A percentile compares a stretch with the other conserved stretches of the same genome.
Conservation (phyloP, 2,797 vertebrate genomes). For the Chelon auratus region DNA sequence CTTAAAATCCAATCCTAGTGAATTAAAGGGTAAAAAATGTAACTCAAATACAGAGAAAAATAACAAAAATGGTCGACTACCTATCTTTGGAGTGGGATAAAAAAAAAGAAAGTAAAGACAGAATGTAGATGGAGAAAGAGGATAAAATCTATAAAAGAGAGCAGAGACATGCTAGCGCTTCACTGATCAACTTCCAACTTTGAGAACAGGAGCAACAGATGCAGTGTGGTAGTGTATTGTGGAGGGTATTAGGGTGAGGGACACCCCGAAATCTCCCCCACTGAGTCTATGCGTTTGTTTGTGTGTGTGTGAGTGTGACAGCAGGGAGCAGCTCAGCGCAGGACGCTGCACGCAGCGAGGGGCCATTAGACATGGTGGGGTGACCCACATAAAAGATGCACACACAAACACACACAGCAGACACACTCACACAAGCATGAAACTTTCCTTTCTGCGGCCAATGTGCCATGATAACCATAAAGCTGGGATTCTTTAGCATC, state of each 20-base stretch:
- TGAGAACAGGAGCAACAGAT: conserved; percentile 83
- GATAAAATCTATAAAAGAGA: conserved; percentile 32
- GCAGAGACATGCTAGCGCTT: conserved; percentile 66
- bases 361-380: conserved; percentile 90
- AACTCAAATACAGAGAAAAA: conserved; percentile 17
- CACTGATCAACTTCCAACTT: conserved; percentile 83
- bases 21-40: conserved; percentile 18
- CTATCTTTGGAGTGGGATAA: conserved; percentile 24
- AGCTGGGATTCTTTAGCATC: conserved; percentile 74
- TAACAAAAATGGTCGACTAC: conserved; percentile 17
- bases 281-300: conserved; percentile 72
- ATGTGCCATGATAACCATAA: conserved; percentile 84
- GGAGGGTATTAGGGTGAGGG: conserved; percentile 83
- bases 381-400: conserved; percentile 87
- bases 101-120: conserved; percentile 21
- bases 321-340: conserved; percentile 83
- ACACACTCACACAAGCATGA: conserved; percentile 63
- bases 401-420: conserved; percentile 40
- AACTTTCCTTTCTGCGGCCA: conserved; percentile 73
- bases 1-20: conserved; percentile 27
- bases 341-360: conserved; percentile 87
- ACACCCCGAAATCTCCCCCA: conserved; percentile 84
- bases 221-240: conserved; percentile 75
- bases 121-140: conserved; percentile 8
- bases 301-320: conserved; percentile 79